Percentiles rank a stretch among this genome's conserved stretches.
phyloP scores from a whole-genome alignment of 2,113 vertebrate genomes.

The Quiscalus mexicanus region DNA sequence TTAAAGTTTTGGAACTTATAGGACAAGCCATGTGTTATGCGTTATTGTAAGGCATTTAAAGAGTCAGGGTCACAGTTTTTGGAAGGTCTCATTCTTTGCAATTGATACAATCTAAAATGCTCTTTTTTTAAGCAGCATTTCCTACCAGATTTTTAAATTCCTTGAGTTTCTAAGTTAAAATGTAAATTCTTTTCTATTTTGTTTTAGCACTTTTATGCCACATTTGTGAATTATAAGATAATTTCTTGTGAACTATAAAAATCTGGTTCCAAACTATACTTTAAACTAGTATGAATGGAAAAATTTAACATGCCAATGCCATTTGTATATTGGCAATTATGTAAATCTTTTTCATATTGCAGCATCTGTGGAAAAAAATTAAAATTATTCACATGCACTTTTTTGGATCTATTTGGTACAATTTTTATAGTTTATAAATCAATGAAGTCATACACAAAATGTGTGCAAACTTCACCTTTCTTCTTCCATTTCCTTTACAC shows the following conservation, averaged over 20 bases:
- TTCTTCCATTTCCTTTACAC: not conserved
- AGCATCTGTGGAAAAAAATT: not conserved
- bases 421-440: not conserved
- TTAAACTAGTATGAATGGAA: not conserved
- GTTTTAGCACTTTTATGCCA: not conserved
- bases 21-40: not conserved
- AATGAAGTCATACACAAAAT: not conserved
- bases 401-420: not conserved
- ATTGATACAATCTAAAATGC: not conserved
- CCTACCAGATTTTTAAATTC: not conserved
- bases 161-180: not conserved
- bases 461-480: not conserved
- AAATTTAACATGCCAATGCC: not conserved
- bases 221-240: not conserved
- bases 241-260: not conserved
- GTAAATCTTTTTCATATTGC: not conserved
- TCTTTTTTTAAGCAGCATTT: not conserved
- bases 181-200: not conserved
- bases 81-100: not conserved
- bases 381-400: not conserved
- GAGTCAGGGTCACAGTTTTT: not conserved
- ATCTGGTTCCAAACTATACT: not conserved
- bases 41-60: not conserved
- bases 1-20: not conserved
- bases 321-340: not conserved